Evolutionary conservation across 1,140 invertebrate species (phyloP).

Genomic region (Sinonovacula constricta): DNA sequence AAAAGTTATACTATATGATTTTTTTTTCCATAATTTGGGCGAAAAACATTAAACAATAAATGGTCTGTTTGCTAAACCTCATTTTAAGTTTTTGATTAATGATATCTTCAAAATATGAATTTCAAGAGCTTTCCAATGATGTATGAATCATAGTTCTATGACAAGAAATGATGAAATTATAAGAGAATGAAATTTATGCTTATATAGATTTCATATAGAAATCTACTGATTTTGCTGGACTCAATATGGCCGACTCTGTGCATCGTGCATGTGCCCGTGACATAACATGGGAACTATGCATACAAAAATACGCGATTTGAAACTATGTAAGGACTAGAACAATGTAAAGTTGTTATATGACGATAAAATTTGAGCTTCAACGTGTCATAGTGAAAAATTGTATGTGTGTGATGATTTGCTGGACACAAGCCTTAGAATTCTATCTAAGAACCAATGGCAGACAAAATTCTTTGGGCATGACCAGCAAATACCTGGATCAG

Average conservation of each 20-base stretch:
- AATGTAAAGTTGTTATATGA: constrained; percentile 12
- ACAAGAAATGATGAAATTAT: too few relatives aligned
- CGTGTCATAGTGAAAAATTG: too few relatives aligned
- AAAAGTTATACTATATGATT: constrained; percentile 22
- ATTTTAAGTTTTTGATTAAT: constrained; percentile 8
- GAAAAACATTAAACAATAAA: constrained; percentile 22
- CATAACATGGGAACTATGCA: constrained; percentile 16
- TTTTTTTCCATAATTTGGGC: constrained; percentile 14
- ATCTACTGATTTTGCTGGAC: constrained; percentile 20
- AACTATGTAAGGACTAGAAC: constrained; percentile 19
- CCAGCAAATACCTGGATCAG: constrained; percentile 14
- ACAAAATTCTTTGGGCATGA: constrained; percentile 21
- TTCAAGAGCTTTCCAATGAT: constrained; percentile 20
- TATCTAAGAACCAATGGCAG: constrained; percentile 20
- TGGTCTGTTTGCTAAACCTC: constrained; percentile 18
- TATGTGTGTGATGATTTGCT: constrained; percentile 13
- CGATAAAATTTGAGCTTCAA: too few relatives aligned
- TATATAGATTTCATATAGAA: constrained; percentile 22
- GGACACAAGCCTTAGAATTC: constrained; percentile 10
- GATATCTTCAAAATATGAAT: constrained; percentile 11
- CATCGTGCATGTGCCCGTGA: constrained; percentile 16
- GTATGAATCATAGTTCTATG: constrained; percentile 11
- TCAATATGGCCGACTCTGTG: constrained; percentile 14
- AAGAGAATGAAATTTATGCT: constrained; percentile 16
- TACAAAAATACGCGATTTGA: constrained; percentile 16